Conservation (phyloP, 2,888 invertebrate genomes). For the Caenorhabditis sp. region DNA sequence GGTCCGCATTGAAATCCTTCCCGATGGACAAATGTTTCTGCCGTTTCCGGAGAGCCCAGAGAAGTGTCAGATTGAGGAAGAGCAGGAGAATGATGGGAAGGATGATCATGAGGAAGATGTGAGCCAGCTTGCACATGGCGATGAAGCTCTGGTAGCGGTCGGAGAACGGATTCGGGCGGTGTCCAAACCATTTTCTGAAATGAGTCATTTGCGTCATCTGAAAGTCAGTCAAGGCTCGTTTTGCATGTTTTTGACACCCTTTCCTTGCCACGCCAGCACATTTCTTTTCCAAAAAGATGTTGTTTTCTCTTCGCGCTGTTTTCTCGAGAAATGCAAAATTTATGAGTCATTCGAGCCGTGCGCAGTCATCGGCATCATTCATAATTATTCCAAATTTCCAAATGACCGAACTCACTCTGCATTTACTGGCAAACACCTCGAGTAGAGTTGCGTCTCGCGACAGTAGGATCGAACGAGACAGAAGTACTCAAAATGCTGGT, state of each 20-base stretch:
- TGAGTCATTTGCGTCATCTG: background rate
- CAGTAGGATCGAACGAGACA: slow-evolving; percentile 72
- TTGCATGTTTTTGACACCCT: slow-evolving; percentile 44
- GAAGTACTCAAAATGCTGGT: slow-evolving; percentile 74
- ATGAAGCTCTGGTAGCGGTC: slow-evolving; percentile 61
- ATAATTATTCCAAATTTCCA: background rate
- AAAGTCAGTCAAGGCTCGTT: slow-evolving; percentile 27
- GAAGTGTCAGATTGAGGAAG: slow-evolving; percentile 72
- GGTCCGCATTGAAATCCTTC: slow-evolving; percentile 49
- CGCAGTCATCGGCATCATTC: background rate
- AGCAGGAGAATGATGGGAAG: slow-evolving; percentile 75
- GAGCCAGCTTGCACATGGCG: slow-evolving; percentile 54
- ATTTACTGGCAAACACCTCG: slow-evolving; percentile 71
- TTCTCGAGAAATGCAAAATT: slow-evolving; percentile 25
- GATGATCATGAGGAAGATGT: slow-evolving; percentile 72
- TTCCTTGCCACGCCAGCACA: slow-evolving; percentile 4
- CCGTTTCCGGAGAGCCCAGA: slow-evolving; percentile 71
- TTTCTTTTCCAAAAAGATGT: slow-evolving; percentile 43
- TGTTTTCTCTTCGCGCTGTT: slow-evolving; percentile 5
- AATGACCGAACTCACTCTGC: slow-evolving; percentile 54
- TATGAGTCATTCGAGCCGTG: slow-evolving; percentile 7
- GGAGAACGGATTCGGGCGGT: slow-evolving; percentile 73
- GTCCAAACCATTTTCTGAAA: slow-evolving; percentile 73
- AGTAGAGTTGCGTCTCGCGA: slow-evolving; percentile 72
- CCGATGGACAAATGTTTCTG: slow-evolving; percentile 57